Percentiles rank a stretch among this genome's conserved stretches.
These are phyloP conservation scores for Stichopus chloronotus DNA, from an alignment of 35 echinoderm and acorn worm species.

Conservation along the genomic window DNA sequence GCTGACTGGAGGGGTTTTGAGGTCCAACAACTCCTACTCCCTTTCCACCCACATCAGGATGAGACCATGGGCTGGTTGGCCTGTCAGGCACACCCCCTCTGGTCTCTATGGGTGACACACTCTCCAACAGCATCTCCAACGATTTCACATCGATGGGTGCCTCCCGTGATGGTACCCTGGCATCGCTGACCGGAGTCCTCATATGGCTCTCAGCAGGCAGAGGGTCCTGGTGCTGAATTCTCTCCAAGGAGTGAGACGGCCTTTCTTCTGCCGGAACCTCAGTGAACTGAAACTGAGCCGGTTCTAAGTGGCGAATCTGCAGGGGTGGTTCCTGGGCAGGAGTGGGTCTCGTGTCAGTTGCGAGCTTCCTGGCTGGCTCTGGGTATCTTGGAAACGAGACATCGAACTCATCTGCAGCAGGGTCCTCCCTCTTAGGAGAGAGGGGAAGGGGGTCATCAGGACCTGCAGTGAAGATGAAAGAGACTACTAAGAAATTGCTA, in stretches of 20 bases:
- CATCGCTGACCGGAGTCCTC: background rate
- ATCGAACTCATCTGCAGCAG: background rate
- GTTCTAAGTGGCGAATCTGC: background rate
- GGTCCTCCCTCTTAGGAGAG: slow-evolving; percentile 40
- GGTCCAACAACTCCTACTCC: background rate
- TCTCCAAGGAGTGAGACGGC: background rate
- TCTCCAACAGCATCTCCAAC: slow-evolving; percentile 45
- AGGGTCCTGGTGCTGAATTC: background rate
- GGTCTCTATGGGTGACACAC: slow-evolving; percentile 45
- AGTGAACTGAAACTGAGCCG: background rate
- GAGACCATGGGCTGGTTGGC: slow-evolving; percentile 79
- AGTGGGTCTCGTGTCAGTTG: background rate
- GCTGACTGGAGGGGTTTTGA: slow-evolving; percentile 20
- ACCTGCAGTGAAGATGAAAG: slow-evolving; percentile 55
- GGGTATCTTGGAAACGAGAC: slow-evolving; percentile 24
- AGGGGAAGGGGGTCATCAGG: slow-evolving; percentile 75
- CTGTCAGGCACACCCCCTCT: slow-evolving; percentile 84
- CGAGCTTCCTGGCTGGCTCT: slow-evolving; percentile 14
- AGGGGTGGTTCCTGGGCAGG: slow-evolving; percentile 1
- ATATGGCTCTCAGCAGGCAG: slow-evolving; percentile 25
- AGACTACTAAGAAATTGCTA: background rate
- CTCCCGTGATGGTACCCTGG: background rate
- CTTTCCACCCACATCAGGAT: slow-evolving; percentile 53
- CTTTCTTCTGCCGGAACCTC: background rate
- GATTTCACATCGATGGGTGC: slow-evolving; percentile 26